Base-by-base conservation (phyloP, 1,140 invertebrate species). In the Solen grandis region DNA sequence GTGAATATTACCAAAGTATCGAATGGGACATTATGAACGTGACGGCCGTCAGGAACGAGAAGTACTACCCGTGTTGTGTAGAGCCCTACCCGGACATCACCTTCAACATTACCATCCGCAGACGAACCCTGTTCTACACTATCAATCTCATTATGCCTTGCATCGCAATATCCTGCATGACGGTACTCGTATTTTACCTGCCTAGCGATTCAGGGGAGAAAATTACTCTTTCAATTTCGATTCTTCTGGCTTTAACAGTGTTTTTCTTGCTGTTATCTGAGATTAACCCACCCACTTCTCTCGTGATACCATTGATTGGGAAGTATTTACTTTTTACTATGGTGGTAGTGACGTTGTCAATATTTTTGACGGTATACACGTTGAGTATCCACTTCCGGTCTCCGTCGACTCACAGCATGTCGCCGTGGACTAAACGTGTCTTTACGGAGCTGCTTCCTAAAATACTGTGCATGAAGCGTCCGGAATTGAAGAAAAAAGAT, bases 261-360 rank as follows among this genome's bases (percentile, higher is more conserved):
- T 99, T 99, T 94, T 99, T 99, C 94, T 94, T 99, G 31, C 94
- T 99, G 91, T 96, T 99, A 62, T 98, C 98, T 70, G 97, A 99
- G 93, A 98, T 99, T 86, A 99, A 99, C 88, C 99, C 99, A 14
- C 98, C 99, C 5, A 99, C 99, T 33, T 99, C 97, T 22, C 93
- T 99, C 80, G 98, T 99, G 35, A 98, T 99, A 60, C 98, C 99
- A 25, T 94, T 99, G n/a, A 94, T 99, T 69, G 98, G 98, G 81
- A 99, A 99, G 94, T 99, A 99, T 94, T 94, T 99, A 38, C 94
- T 99, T 90, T 99, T 99, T 92, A 99, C 99, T 70, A 99, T 99
- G 98, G 99, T 99, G 89, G 95, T 99, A 75, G 98, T 99, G 75
- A 99, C 98, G 50, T 94, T 99, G 60, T 99, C 99, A 22, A 99